Percentiles rank a stretch among this genome's conserved stretches.
Conservation (phyloP, 2,888 invertebrate genomes). For the Plebejus melissa region DNA sequence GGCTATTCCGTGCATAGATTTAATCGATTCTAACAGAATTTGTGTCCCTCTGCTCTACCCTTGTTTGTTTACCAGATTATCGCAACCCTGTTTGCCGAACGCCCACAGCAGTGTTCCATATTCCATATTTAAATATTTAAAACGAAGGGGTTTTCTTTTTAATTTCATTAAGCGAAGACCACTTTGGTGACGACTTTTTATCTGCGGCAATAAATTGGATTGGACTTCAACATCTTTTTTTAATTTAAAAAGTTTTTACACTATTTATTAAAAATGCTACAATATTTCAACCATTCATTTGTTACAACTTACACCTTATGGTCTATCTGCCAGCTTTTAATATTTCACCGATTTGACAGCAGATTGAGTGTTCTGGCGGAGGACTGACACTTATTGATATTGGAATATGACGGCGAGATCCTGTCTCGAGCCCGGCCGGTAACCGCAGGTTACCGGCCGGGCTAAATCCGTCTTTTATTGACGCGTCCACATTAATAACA, state of each 20-base stretch:
- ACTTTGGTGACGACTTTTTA: neutral
- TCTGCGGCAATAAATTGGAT: neutral
- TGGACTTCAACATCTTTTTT: neutral
- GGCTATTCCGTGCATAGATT: neutral
- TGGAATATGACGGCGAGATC: neutral
- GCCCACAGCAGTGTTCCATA: conserved; percentile 1
- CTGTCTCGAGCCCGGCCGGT: neutral
- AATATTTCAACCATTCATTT: neutral
- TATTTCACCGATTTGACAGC: conserved; percentile 1
- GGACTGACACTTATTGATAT: conserved; percentile 17
- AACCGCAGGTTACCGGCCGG: neutral
- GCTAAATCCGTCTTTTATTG: conserved; percentile 7
- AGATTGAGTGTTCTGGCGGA: conserved; percentile 12
- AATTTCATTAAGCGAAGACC: neutral
- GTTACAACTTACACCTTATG: neutral
- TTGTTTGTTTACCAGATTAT: conserved; percentile 60
- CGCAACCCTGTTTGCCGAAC: conserved; percentile 14
- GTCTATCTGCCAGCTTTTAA: neutral
- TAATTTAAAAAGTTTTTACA: neutral
- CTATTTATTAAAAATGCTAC: neutral
- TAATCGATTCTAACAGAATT: conserved; percentile 16
- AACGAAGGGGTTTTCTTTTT: conserved; percentile 1
- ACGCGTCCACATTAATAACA: conserved; percentile 5
- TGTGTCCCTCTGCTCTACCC: conserved; percentile 42
- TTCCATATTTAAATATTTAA: conserved; percentile 9